These are phyloP conservation scores for Ivindomyrus marchei DNA, from an alignment of 2,113 vertebrate genomes.

Conservation along the genomic window DNA sequence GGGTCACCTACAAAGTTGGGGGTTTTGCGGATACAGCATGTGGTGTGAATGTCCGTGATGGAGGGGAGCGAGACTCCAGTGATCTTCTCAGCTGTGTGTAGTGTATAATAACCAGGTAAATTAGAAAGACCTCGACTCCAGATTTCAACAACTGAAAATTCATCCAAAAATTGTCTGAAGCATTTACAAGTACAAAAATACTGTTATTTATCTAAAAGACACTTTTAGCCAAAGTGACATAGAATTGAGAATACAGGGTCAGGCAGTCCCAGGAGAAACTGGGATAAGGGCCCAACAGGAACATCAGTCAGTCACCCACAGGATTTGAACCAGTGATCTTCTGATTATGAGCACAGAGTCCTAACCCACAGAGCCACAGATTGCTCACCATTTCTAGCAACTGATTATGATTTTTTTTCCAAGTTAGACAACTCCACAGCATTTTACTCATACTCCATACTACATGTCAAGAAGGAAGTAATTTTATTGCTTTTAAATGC, in stretches of 20 bases:
- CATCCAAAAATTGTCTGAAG: background rate
- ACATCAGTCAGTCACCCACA: background rate
- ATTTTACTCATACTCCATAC: background rate
- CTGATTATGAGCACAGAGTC: background rate
- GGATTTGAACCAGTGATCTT: background rate
- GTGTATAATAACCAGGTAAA: background rate
- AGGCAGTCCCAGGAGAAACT: too few species aligned
- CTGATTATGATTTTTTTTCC: background rate
- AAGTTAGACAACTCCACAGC: background rate
- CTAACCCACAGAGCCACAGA: background rate
- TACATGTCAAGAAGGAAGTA: background rate
- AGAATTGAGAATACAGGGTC: background rate
- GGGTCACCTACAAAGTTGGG: too few species aligned
- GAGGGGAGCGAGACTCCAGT: too few species aligned
- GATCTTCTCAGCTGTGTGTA: too few species aligned
- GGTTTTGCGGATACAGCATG: too few species aligned
- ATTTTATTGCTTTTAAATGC: background rate
- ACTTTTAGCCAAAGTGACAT: too few species aligned
- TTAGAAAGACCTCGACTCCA: background rate
- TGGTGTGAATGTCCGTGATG: too few species aligned
- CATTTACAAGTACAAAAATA: background rate
- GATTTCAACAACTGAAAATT: background rate
- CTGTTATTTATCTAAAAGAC: too few species aligned
- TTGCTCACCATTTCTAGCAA: background rate
- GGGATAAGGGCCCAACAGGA: background rate